A percentile compares a stretch with the other conserved stretches of the same genome.
These are phyloP conservation scores for Bufo bufo DNA, from an alignment of 2,113 vertebrate genomes.

Conservation along the genomic window DNA sequence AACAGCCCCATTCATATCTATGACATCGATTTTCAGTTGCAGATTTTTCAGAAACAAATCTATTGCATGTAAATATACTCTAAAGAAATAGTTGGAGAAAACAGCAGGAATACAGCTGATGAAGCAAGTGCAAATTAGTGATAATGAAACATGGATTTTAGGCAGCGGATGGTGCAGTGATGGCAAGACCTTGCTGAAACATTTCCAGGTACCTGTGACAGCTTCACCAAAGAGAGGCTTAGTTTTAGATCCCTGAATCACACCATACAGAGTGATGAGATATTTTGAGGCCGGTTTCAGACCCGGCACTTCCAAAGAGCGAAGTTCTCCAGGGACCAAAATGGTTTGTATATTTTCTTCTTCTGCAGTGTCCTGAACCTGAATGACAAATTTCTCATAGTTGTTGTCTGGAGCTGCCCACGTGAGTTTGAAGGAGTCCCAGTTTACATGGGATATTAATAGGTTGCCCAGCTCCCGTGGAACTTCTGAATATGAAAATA, in stretches of 20 bases:
- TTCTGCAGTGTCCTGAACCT: constrained; percentile 79
- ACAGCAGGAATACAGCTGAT: background rate
- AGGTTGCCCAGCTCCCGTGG: constrained; percentile 81
- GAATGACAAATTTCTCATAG: constrained; percentile 84
- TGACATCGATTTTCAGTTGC: too few species aligned
- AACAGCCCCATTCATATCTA: too few species aligned
- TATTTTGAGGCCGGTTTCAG: constrained; percentile 84
- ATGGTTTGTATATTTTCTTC: constrained; percentile 70
- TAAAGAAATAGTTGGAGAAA: background rate
- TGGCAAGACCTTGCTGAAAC: background rate
- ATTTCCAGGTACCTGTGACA: constrained; percentile 76
- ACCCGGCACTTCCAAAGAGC: constrained; percentile 73
- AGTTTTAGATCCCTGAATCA: constrained; percentile 75
- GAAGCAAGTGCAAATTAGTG: background rate
- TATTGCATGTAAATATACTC: too few species aligned
- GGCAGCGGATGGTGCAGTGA: background rate
- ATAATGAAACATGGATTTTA: background rate
- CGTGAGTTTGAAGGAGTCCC: constrained; percentile 88
- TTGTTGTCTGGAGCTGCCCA: constrained; percentile 80
- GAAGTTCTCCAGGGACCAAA: constrained; percentile 75
- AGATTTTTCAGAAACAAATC: too few species aligned
- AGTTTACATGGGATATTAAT: constrained; percentile 77
- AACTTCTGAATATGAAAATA: constrained; percentile 79
- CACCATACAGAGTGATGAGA: constrained; percentile 77
- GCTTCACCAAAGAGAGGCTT: constrained; percentile 78